Conservation (phyloP, 2,113 vertebrate species). For the Melanotaenia duboulayi region DNA sequence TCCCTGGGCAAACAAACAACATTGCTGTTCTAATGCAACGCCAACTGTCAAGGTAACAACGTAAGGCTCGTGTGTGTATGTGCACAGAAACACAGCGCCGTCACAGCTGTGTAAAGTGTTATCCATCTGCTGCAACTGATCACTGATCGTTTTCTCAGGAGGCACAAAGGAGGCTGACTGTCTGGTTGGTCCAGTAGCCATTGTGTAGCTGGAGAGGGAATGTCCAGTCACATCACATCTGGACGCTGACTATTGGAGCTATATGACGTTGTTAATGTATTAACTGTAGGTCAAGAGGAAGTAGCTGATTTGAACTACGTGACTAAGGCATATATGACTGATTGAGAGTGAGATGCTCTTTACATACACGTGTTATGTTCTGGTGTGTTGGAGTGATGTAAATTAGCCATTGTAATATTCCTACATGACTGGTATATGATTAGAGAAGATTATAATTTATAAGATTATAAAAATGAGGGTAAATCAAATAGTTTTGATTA, state of each 20-base stretch:
- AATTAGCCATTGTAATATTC: background rate
- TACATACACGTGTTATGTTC: conserved; percentile 8
- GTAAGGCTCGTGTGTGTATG: conserved; percentile 30
- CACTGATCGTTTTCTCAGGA: conserved; percentile 67
- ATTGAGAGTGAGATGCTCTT: conserved; percentile 21
- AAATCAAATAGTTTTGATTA: background rate
- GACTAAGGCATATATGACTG: conserved; percentile 46
- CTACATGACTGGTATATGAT: background rate
- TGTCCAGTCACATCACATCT: conserved; percentile 50
- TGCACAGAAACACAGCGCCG: conserved; percentile 22
- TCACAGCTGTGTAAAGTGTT: conserved; percentile 83
- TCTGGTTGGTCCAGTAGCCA: conserved; percentile 60
- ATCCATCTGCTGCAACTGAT: conserved; percentile 68
- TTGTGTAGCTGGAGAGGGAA: conserved; percentile 59
- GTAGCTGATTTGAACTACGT: conserved; percentile 65
- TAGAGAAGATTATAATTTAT: background rate
- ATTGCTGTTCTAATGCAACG: conserved; percentile 44
- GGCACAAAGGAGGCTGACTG: conserved; percentile 71
- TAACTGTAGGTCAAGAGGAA: conserved; percentile 67
- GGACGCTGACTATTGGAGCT: conserved; percentile 28
- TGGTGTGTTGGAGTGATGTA: background rate
- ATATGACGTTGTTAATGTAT: conserved; percentile 50
- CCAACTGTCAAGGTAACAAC: conserved; percentile 59
- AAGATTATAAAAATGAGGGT: background rate
- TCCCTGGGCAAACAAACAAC: conserved; percentile 82